Evolutionary conservation across 2,113 vertebrate genomes (phyloP).

Genomic region (Gymnorhina tibicen): DNA sequence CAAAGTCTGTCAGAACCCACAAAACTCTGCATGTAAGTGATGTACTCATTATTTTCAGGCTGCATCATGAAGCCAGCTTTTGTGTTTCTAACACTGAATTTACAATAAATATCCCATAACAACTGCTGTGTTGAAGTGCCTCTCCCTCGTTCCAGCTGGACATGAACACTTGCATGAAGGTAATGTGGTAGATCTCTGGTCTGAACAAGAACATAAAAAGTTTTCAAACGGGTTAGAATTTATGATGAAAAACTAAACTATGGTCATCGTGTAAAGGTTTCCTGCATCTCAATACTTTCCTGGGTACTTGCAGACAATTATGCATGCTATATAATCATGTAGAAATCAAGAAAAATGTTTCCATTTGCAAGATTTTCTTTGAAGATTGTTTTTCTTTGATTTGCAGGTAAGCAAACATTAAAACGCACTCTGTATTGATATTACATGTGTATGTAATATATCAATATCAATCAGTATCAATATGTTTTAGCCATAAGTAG

Average conservation of each 20-base stretch:
- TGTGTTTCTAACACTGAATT: not conserved
- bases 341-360: not conserved
- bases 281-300: not conserved
- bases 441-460: not conserved
- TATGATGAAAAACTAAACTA: not conserved
- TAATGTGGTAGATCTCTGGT: not conserved
- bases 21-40: not conserved
- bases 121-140: not conserved
- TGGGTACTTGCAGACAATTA: not conserved
- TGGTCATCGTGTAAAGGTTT: not conserved
- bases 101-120: not conserved
- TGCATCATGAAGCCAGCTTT: not conserved
- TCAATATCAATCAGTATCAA: not conserved
- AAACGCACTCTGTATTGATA: not conserved
- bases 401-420: not conserved
- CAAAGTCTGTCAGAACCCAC: not conserved
- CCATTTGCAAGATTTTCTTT: not conserved
- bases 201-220: not conserved
- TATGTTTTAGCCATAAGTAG: not conserved
- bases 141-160: not conserved
- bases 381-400: not conserved
- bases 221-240: not conserved
- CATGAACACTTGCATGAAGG: not conserved
- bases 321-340: accelerated
- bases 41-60: not conserved